Conservation (phyloP, 2,888 invertebrate genomes). For the Steinernema carpocapsae region DNA sequence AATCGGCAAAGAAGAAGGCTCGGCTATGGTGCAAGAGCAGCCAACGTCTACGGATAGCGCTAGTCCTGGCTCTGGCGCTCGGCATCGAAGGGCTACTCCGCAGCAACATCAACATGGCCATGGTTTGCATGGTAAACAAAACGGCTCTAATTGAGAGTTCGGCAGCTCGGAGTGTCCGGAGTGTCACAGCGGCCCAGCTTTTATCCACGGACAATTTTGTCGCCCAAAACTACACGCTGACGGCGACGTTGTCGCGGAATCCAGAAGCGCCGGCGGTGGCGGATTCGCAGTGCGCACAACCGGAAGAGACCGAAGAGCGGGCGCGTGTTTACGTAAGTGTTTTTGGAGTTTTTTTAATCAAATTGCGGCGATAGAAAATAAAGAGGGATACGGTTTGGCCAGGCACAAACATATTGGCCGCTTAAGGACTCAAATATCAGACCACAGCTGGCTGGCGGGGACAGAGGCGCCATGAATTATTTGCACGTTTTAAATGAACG, state of each 20-base stretch:
- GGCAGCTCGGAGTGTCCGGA: neutral
- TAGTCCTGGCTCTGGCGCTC: conserved; percentile 63
- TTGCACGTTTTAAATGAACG: conserved; percentile 17
- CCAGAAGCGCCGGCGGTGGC: neutral
- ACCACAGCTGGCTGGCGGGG: neutral
- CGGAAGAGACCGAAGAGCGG: conserved; percentile 26
- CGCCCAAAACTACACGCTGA: neutral
- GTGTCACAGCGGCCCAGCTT: neutral
- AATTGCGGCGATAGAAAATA: neutral
- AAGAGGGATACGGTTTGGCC: neutral
- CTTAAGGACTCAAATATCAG: neutral
- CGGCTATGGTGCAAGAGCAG: conserved; percentile 58
- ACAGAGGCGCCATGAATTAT: conserved; percentile 11
- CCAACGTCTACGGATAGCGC: conserved; percentile 60
- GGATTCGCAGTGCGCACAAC: conserved; percentile 21
- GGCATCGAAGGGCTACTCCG: conserved; percentile 68
- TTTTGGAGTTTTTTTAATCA: neutral
- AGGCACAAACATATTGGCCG: neutral
- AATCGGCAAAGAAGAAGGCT: conserved; percentile 21
- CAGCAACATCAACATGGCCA: conserved; percentile 67
- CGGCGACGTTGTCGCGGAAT: neutral
- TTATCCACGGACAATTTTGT: neutral
- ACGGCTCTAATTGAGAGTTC: conserved; percentile 45
- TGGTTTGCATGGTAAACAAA: conserved; percentile 66
- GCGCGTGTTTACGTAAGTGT: conserved; percentile 35